These are phyloP conservation scores for Phymanthus crucifer DNA, from an alignment of 92 coral and sea anemone species.

Conservation along the genomic window DNA sequence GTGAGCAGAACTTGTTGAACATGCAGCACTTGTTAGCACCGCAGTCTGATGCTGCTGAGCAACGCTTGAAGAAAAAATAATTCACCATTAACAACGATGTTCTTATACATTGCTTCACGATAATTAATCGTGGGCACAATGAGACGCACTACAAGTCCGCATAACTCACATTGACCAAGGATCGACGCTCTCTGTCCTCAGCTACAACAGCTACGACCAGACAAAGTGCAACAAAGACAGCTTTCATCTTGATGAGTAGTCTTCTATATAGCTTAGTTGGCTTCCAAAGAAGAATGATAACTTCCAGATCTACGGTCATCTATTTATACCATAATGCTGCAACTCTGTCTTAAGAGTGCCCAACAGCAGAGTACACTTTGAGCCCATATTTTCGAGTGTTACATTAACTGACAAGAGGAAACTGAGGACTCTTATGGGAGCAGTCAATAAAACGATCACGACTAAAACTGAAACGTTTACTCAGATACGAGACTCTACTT, in stretches of 20 bases:
- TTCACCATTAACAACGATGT: neutral
- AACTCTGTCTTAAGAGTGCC: conserved; percentile 1
- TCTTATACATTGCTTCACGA: neutral
- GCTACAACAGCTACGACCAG: conserved; percentile 28
- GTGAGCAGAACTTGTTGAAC: conserved; percentile 44
- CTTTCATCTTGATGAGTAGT: conserved; percentile 28
- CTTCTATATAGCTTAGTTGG: conserved; percentile 6
- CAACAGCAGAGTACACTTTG: conserved; percentile 17
- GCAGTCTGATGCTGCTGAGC: conserved; percentile 49
- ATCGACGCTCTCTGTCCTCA: conserved; percentile 33
- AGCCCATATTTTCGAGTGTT: neutral
- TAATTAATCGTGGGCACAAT: neutral
- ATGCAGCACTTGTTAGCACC: conserved; percentile 57
- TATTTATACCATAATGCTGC: conserved; percentile 1
- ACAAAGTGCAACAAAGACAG: conserved; percentile 21
- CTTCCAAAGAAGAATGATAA: conserved; percentile 9
- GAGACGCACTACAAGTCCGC: neutral
- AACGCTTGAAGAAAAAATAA: conserved; percentile 18
- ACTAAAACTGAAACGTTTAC: neutral
- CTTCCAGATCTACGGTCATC: neutral
- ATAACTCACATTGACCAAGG: conserved; percentile 24
- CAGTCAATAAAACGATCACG: neutral
- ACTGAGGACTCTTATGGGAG: neutral
- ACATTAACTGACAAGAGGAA: conserved; percentile 10
- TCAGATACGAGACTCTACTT: neutral